Percentiles rank a stretch among this genome's conserved stretches.
Evolutionary conservation across 2,888 invertebrate genomes (phyloP).

Genomic region (Arrhopalites spinosus): DNA sequence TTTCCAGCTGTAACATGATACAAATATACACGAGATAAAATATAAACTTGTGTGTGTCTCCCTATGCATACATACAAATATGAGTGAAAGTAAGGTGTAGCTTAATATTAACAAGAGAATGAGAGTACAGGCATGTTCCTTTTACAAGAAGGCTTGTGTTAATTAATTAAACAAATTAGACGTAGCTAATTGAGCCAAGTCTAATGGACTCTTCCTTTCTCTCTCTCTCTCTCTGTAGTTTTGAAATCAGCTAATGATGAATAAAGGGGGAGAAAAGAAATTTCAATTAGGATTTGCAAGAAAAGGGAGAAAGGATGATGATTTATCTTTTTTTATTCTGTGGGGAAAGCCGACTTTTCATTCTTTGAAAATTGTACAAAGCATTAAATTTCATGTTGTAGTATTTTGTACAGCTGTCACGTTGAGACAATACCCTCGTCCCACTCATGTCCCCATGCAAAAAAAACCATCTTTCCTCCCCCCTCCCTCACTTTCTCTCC

Average conservation of each 20-base stretch:
- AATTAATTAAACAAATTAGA: constrained; percentile 27
- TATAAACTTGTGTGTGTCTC: too few species aligned
- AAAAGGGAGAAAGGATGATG: constrained; percentile 1
- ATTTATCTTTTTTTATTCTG: constrained; percentile 30
- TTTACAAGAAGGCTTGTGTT: constrained; percentile 5
- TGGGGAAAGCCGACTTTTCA: too few species aligned
- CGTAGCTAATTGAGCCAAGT: constrained; percentile 5
- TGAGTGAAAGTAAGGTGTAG: too few species aligned
- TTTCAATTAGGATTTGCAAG: background rate
- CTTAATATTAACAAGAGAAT: too few species aligned
- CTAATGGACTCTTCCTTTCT: constrained; percentile 5
- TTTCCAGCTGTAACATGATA: too few species aligned
- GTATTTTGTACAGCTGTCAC: constrained; percentile 28
- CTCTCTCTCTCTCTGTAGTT: background rate
- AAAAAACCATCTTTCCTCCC: background rate
- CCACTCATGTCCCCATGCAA: background rate
- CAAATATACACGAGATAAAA: too few species aligned
- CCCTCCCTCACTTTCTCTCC: constrained; percentile 5
- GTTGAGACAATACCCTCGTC: constrained; percentile 11
- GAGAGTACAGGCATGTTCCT: too few species aligned
- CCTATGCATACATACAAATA: too few species aligned
- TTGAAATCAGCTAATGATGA: constrained; percentile 1
- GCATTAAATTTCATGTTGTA: background rate
- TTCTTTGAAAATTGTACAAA: background rate
- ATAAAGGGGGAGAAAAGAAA: background rate